These are phyloP conservation scores for Rhincodon typus DNA, from an alignment of 2,797 vertebrate genomes.

Conservation along the genomic window DNA sequence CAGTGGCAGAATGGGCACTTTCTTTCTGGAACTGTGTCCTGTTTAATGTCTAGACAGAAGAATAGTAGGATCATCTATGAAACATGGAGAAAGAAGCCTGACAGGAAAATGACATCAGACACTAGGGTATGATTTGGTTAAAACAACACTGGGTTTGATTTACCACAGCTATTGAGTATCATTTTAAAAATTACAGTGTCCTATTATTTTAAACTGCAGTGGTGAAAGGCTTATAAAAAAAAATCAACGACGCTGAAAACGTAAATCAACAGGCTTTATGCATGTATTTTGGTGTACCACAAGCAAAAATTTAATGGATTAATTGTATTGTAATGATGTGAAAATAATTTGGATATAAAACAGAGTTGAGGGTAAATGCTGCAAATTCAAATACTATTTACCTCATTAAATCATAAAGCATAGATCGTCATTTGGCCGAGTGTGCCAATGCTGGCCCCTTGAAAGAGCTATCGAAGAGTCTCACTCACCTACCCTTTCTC, in stretches of 20 bases:
- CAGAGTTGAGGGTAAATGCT: neutral
- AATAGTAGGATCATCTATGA: neutral
- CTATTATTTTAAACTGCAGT: neutral
- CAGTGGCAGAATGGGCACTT: too few relatives aligned
- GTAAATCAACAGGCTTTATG: neutral
- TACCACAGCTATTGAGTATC: neutral
- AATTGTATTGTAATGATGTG: neutral
- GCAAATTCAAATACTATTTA: neutral
- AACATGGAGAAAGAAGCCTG: neutral
- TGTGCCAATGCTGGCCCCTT: neutral
- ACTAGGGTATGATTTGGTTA: neutral
- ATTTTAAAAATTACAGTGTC: neutral
- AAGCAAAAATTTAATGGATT: neutral
- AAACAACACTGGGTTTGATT: neutral
- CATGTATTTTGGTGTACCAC: neutral
- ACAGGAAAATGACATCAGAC: neutral
- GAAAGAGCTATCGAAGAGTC: neutral
- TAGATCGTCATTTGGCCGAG: neutral
- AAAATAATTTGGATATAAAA: neutral
- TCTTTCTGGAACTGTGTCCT: neutral
- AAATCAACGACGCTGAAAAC: neutral
- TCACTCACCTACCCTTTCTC: neutral
- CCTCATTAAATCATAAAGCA: neutral
- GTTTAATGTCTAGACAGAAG: neutral
- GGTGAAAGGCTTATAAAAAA: neutral